Conservation (phyloP, 1,140 invertebrate genomes). For the Magallana gigas region DNA sequence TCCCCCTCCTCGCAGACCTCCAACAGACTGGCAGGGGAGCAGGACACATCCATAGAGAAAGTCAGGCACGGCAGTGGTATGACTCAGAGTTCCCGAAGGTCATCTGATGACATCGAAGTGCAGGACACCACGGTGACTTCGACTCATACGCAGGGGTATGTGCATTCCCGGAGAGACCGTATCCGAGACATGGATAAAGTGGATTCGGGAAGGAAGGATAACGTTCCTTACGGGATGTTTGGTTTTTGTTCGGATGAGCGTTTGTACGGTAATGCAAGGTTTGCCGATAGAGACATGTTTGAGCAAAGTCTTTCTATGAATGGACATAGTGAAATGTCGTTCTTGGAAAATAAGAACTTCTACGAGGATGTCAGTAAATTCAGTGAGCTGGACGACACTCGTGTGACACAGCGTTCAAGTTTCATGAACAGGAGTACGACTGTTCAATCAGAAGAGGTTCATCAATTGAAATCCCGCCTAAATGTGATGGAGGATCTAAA, state of each 20-base stretch:
- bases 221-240: neutral
- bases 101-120: constrained; percentile 44
- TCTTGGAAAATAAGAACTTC: constrained; percentile 10
- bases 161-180: neutral
- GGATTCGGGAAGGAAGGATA: neutral
- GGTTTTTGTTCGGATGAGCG: constrained; percentile 46
- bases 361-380: neutral
- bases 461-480: constrained; percentile 46
- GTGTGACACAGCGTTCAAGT: constrained; percentile 17
- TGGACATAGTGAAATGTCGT: neutral
- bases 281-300: constrained; percentile 47
- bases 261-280: constrained; percentile 34
- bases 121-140: constrained; percentile 34
- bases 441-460: constrained; percentile 42
- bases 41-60: neutral
- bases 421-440: constrained; percentile 20
- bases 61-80: constrained; percentile 34
- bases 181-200: constrained; percentile 2
- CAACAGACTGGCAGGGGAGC: constrained; percentile 19
- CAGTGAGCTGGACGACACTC: constrained; percentile 31
- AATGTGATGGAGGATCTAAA: constrained; percentile 77
- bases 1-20: constrained; percentile 18
- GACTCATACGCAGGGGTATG: constrained; percentile 8
- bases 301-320: constrained; percentile 1
- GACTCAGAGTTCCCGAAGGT: constrained; percentile 26